Evolutionary conservation across 2,113 vertebrate species (phyloP).

Genomic region (Cryptomyrus ogoouensis): DNA sequence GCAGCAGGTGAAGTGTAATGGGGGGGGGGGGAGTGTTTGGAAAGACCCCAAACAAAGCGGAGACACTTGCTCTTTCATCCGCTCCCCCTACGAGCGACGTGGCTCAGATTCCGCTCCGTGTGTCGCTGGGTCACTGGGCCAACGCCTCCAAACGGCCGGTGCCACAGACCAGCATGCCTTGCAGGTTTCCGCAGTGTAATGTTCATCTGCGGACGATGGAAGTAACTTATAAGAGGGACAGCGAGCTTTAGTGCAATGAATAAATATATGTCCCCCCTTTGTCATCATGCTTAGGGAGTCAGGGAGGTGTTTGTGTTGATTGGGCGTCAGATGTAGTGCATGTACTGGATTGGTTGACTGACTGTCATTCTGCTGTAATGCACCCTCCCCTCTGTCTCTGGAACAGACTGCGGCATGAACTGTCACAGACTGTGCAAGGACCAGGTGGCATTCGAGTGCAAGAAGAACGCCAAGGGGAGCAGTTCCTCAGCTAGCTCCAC

Average conservation of each 20-base stretch:
- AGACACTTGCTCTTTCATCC: background rate
- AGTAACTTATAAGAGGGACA: background rate
- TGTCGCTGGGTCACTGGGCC: background rate
- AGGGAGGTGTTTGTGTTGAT: background rate
- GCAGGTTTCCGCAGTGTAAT: background rate
- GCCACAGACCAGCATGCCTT: background rate
- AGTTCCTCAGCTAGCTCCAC: slow-evolving; percentile 64
- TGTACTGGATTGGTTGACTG: background rate
- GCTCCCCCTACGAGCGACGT: background rate
- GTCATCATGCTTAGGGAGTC: background rate
- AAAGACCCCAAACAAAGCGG: slow-evolving; percentile 30
- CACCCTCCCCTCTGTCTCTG: slow-evolving; percentile 8
- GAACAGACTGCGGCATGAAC: slow-evolving; percentile 89
- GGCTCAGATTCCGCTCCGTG: background rate
- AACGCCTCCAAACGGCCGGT: background rate
- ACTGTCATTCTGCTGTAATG: slow-evolving; percentile 31
- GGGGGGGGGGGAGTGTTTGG: slow-evolving; percentile 15
- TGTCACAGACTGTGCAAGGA: slow-evolving; percentile 95
- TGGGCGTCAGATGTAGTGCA: background rate
- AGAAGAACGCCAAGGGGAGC: slow-evolving; percentile 74
- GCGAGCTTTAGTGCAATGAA: background rate
- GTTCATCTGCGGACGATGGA: background rate
- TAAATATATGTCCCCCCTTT: background rate
- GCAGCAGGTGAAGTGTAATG: slow-evolving; percentile 37
- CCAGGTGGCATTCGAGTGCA: slow-evolving; percentile 92